Evolutionary conservation across 2,888 invertebrate species (phyloP).

Genomic region (Stictocephala bisonia): DNA sequence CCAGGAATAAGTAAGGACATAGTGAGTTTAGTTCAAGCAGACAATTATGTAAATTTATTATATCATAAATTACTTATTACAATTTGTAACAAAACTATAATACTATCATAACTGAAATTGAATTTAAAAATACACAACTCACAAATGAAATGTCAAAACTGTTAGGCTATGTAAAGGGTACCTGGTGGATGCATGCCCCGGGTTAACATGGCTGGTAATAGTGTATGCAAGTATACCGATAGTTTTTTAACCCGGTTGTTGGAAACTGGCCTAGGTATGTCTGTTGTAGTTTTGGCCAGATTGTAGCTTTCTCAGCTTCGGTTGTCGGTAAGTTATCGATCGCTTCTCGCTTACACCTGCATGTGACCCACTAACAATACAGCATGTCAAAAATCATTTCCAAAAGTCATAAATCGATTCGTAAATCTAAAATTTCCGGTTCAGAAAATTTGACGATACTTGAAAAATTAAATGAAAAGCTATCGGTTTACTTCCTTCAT

Average conservation of each 20-base stretch:
- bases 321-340: slow-evolving; percentile 28
- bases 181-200: not conserved
- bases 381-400: slow-evolving; percentile 6
- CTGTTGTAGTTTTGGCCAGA: slow-evolving; percentile 29
- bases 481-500: slow-evolving; percentile 30
- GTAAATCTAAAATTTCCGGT: not conserved
- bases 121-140: too few relatives aligned
- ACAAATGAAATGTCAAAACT: too few relatives aligned
- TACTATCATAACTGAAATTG: too few relatives aligned
- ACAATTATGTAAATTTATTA: too few relatives aligned
- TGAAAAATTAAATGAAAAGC: slow-evolving; percentile 26
- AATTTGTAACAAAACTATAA: too few relatives aligned
- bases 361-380: slow-evolving; percentile 22
- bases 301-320: slow-evolving; percentile 26
- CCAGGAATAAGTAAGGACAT: too few relatives aligned
- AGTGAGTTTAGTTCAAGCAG: too few relatives aligned
- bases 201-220: not conserved
- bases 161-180: not conserved
- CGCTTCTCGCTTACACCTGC: slow-evolving; percentile 23
- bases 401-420: slow-evolving; percentile 4
- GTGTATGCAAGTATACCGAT: slow-evolving; percentile 20
- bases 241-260: slow-evolving; percentile 39
- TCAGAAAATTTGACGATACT: not conserved
- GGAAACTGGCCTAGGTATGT: slow-evolving; percentile 33
- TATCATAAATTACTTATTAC: too few relatives aligned